These are phyloP conservation scores for Muntiacus muntjak DNA, from an alignment of 2,113 vertebrate genomes.

Conservation along the genomic window DNA sequence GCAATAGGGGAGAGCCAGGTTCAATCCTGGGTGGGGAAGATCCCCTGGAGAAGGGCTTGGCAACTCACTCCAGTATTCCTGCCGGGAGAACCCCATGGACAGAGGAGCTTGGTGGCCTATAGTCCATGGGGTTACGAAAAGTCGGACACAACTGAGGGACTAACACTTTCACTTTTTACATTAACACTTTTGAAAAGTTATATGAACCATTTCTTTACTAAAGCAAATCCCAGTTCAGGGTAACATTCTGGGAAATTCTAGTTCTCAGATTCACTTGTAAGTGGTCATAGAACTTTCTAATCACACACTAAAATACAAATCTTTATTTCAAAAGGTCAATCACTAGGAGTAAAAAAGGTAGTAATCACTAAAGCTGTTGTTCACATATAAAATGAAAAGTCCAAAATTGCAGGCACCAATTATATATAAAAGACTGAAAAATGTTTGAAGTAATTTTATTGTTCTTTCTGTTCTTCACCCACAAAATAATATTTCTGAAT, in stretches of 20 bases:
- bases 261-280: not conserved
- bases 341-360: too few species aligned
- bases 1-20: not conserved
- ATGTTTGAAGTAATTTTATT: not conserved
- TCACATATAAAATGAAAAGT: not conserved
- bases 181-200: not conserved
- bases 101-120: not conserved
- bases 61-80: not conserved
- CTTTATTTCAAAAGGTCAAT: not conserved
- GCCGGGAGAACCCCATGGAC: not conserved
- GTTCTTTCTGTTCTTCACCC: not conserved
- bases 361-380: not conserved
- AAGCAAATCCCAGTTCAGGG: not conserved
- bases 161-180: not conserved
- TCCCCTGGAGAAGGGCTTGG: not conserved
- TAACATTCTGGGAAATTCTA: not conserved
- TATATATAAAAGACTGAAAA: not conserved
- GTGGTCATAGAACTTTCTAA: not conserved
- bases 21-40: not conserved
- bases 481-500: not conserved
- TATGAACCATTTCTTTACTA: not conserved
- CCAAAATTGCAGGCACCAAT: not conserved
- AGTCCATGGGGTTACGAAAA: not conserved
- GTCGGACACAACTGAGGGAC: not conserved
- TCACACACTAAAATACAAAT: not conserved